Conservation (phyloP, 2,113 vertebrate species). For the Xyliphius kryptos region DNA sequence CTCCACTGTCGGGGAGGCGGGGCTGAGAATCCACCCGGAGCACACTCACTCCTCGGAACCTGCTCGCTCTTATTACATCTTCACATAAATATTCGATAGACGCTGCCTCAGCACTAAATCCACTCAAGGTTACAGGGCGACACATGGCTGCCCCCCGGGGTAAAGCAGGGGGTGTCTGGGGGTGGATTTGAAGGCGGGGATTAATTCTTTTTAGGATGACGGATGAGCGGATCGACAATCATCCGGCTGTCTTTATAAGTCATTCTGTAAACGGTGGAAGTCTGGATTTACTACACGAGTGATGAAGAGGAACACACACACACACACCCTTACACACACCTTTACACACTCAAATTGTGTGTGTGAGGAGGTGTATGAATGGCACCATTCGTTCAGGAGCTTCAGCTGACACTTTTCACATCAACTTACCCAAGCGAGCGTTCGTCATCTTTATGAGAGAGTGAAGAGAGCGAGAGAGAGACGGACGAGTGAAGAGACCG, state of each 20-base stretch:
- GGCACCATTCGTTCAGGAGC: slow-evolving; percentile 10
- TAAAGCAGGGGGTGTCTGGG: too few relatives aligned
- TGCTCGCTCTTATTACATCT: slow-evolving; percentile 61
- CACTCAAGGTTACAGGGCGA: slow-evolving; percentile 54
- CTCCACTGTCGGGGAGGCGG: too few relatives aligned
- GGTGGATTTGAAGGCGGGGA: too few relatives aligned
- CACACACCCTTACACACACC: slow-evolving; percentile 3
- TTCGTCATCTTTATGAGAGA: slow-evolving; percentile 25
- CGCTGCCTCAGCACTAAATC: slow-evolving; percentile 50
- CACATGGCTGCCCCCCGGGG: slow-evolving; percentile 24
- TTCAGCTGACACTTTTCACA: slow-evolving; percentile 11
- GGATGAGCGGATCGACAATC: slow-evolving; percentile 7
- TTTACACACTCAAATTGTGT: too few relatives aligned
- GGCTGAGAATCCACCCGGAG: too few relatives aligned
- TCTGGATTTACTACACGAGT: neutral
- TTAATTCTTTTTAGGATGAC: slow-evolving; percentile 6
- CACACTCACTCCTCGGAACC: slow-evolving; percentile 24
- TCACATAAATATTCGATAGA: slow-evolving; percentile 68
- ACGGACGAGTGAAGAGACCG: neutral
- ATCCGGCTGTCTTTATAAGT: slow-evolving; percentile 21
- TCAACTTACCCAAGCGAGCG: neutral
- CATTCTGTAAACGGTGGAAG: slow-evolving; percentile 4
- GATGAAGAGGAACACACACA: too few relatives aligned
- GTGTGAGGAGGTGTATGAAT: slow-evolving; percentile 22
- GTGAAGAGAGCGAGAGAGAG: slow-evolving; percentile 19